Conservation (phyloP, 2,113 vertebrate genomes). For the Euleptes europaea region DNA sequence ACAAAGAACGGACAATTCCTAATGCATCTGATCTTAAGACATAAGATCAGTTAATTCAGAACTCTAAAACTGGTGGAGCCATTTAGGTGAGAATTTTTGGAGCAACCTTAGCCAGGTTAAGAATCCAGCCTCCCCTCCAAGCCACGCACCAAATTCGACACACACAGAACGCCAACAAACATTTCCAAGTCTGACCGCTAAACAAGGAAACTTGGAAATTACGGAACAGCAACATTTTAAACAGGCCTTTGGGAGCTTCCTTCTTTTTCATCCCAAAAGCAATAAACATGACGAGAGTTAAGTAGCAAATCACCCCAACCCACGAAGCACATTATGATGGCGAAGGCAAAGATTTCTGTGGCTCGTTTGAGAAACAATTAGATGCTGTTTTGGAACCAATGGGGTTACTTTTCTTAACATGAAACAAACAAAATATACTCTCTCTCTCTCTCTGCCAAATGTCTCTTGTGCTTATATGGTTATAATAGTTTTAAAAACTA, state of each 20-base stretch:
- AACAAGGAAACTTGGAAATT: conserved; percentile 68
- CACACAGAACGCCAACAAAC: conserved; percentile 58
- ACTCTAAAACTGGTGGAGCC: no score
- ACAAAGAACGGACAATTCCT: no score
- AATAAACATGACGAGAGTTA: conserved; percentile 62
- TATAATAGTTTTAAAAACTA: no score
- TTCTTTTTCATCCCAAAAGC: conserved; percentile 65
- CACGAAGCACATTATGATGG: conserved; percentile 39
- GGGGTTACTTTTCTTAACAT: conserved; percentile 3
- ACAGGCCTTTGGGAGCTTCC: conserved; percentile 62
- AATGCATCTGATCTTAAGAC: no score
- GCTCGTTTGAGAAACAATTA: conserved; percentile 55
- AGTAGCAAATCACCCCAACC: conserved; percentile 64
- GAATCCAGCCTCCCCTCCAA: conserved; percentile 40
- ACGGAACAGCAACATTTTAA: conserved; percentile 65
- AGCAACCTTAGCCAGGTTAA: neutral
- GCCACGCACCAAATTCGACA: conserved; percentile 60
- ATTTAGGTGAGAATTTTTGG: no score
- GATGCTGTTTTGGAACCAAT: conserved; percentile 57
- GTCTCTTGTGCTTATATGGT: neutral
- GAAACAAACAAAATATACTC: conserved; percentile 32
- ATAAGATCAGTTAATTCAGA: no score
- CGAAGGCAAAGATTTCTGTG: conserved; percentile 55
- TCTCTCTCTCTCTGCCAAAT: conserved; percentile 38
- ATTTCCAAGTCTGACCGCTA: conserved; percentile 61